Evolutionary conservation across 2,113 vertebrate genomes (phyloP), one percentile per base, ranked within the genome.

Genomic region (Anser cygnoides): DNA sequence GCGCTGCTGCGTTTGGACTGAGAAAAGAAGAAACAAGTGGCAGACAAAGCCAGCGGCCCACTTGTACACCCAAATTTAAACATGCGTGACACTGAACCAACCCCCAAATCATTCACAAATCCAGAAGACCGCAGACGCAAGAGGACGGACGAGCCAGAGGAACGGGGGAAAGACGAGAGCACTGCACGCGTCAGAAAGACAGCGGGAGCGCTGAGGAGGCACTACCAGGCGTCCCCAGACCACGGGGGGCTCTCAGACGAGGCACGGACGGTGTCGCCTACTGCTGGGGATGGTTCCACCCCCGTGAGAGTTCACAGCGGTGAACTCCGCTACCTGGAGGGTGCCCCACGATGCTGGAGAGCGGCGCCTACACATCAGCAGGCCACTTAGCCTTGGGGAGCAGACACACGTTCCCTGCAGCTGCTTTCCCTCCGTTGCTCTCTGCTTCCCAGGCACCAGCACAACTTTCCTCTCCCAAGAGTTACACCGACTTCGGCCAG

Each of bases 71-170:
- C 43, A 25, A 23, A 67, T n/a, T 25, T 43, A 55, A 79, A 68
- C 12, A 23, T 0, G 0, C 0, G 1, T 37, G 61, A 52, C 78
- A 35, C 2, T 0, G 2, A 87, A 78, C 3, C 13, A 79, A 14
- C 33, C 49, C 31, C 82, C 50, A 23, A 20, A 35, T n/a, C 17
- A 54, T 23, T 62, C 28, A 66, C 52, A 66, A 43, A 84, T 15
- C 63, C 76, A 88, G 25, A 73, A 52, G 63, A 61, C 15, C 81
- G 50, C 0, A 1, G 41, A 46, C 77, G 66, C 1, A 26, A 73
- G 54, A 79, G 8, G 10, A 28, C 28, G 55, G 37, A 33, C 22
- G 37, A 22, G 63, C 6, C 71, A 68, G 75, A 73, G n/a, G 11
- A 82, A 39, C 0, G 50, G 17, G 65, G 37, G 14, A 65, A 17